Base-by-base conservation (phyloP, 2,888 invertebrate genomes). In the Andrena minutula region DNA sequence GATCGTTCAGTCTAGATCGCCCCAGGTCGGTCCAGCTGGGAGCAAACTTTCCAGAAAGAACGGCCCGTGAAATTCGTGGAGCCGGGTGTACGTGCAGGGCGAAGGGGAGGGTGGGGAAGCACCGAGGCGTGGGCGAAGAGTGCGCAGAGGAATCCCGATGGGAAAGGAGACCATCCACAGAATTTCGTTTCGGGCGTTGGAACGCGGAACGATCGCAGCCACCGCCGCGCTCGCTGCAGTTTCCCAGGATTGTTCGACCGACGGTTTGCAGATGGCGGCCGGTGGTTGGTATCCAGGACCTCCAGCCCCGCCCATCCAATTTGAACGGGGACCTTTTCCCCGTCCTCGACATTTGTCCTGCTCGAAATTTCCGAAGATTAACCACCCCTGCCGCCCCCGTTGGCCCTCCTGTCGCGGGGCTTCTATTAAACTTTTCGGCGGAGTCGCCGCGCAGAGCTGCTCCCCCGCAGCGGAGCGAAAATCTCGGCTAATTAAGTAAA, bases 231-330 rank as follows among this genome's bases (percentile, higher is more conserved):
- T 60, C 20, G 69, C 49, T 32, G 75, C 28, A 80, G 79, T 78
- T 83, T 58, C 64, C 41, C 73, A 63, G 63, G 65, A 53, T 87
- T 75, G 89, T 90, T 90, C 90, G 72, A 32, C 4, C 51, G 41
- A 20, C 61, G 80, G 72, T 82, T 84, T 84, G 84, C 86, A 90
- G 90, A 90, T 90, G 90, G 90, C 90, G 86, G 79, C 82, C 76
- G 76, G 53, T 86, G 84, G 73, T 84, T 83, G 80, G 79, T 82
- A 83, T 82, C 82, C 76, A 71, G 75, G 77, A 70, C 35, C 58
- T 72, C 30, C 85, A 77, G 86, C 90, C 91, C 90, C 90, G 87
- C 91, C 91, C 90, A 90, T 89, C 85, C 89, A 85, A 91, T 91
- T 91, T 90, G 87, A 89, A 90, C 86, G 56, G 12, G 64, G 72